Conservation (phyloP, 2,797 vertebrate species). For the Cyclopterus lumpus region DNA sequence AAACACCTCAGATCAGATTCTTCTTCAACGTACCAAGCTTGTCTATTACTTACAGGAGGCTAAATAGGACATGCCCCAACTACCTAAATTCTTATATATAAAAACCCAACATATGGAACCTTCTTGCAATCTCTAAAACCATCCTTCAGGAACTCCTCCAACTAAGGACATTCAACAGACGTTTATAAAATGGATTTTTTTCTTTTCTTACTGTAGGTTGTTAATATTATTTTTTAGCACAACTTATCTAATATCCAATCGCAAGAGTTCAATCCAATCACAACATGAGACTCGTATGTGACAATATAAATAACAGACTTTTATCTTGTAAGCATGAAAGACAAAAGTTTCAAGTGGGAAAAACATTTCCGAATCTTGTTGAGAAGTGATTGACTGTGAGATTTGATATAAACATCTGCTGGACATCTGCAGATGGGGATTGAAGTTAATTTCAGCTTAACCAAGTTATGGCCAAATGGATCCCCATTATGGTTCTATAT, state of each 20-base stretch:
- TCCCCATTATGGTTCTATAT: slow-evolving; percentile 57
- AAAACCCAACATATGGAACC: neutral
- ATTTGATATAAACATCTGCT: slow-evolving; percentile 69
- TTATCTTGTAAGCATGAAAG: neutral
- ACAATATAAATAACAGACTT: neutral
- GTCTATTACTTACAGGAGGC: neutral
- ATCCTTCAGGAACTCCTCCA: neutral
- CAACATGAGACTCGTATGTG: neutral
- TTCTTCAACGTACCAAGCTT: neutral
- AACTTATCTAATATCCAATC: neutral
- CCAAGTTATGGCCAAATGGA: slow-evolving; percentile 72
- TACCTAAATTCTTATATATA: neutral
- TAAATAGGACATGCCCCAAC: neutral
- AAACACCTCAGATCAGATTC: neutral
- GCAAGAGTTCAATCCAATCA: neutral
- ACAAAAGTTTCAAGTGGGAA: slow-evolving; percentile 9
- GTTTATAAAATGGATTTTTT: neutral
- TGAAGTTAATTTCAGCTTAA: slow-evolving; percentile 69
- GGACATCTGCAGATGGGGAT: slow-evolving; percentile 61
- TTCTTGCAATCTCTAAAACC: neutral
- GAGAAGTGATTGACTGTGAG: slow-evolving; percentile 28
- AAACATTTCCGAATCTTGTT: neutral
- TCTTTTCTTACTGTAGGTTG: neutral
- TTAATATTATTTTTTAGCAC: neutral
- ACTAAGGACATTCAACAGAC: neutral